Evolutionary conservation across 2,888 invertebrate species (phyloP), one percentile per base, ranked within the genome.

Genomic region (Andrena trimmerana): DNA sequence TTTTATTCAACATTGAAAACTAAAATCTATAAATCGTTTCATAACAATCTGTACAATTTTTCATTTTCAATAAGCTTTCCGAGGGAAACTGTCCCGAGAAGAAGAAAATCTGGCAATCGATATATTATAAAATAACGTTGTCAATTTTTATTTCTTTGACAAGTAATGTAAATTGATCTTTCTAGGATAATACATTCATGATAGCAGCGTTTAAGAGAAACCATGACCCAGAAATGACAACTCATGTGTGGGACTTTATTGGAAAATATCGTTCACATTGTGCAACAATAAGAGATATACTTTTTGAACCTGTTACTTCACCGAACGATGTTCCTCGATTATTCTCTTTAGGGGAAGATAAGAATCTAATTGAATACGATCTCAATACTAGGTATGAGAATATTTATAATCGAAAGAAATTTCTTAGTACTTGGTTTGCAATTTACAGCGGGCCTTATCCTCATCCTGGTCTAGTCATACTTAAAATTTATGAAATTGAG

Each of bases 251-350:
- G 96, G 83, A 86, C 0, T 95, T 95, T 81, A 79, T 95, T 31
- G 97, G 96, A 13, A 96, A 96, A 91, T 95, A 96, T 83, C 94
- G 95, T 65, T 94, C 96, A 0, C 97, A 97, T 91, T 95, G 95
- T 87, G 95, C 95, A 80, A 94, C 95, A 0, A 95, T 97, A 54
- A 94, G 94, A 0, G 94, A 95, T 36, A 91, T 96, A 1, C 92
- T 95, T 84, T 97, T 97, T 90, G 92, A 95, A 4, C 93, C 95
- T 0, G 87, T 92, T n/a, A 93, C 93, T 82, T 93, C 93, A 2
- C 85, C 78, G 0, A 88, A 90, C 29, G 94, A 92, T 0, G 93
- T 93, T 2, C 95, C 94, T 62, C 95, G 95, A 77, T 93, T 97
- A 0, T 92, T 96, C 60, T 96, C 96, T 0, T 90, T 97, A 42